Conservation (phyloP, 2,888 invertebrate species). For the Creontiades dilutus region DNA sequence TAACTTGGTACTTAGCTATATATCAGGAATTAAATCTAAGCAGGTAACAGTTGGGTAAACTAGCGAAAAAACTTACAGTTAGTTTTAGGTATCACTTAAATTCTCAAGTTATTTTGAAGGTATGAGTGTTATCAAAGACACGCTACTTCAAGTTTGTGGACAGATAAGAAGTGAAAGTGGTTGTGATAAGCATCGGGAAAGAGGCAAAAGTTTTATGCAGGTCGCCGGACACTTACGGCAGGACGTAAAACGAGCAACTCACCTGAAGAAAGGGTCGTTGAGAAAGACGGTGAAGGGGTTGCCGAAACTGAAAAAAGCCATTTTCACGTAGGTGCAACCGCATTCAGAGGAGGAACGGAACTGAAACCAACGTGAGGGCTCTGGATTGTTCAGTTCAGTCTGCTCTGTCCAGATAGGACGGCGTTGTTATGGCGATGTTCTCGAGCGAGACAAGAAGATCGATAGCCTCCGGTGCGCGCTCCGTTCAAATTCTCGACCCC, state of each 20-base stretch:
- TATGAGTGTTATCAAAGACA: no score
- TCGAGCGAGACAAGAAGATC: not conserved
- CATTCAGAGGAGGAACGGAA: not conserved
- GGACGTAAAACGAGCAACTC: conserved; percentile 74
- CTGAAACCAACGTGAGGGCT: not conserved
- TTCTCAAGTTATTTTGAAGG: no score
- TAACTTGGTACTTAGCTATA: no score
- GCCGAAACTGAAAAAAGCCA: conserved; percentile 77
- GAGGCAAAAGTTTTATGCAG: not conserved
- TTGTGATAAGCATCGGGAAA: not conserved
- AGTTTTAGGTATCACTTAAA: no score
- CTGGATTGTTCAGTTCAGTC: not conserved
- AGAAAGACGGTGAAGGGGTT: conserved; percentile 77
- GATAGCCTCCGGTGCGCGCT: conserved; percentile 48
- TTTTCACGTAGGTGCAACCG: conserved; percentile 70
- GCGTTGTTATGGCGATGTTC: conserved; percentile 49
- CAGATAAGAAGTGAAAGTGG: not conserved
- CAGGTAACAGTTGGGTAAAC: no score
- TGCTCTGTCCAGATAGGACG: conserved; percentile 2
- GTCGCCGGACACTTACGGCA: no score
- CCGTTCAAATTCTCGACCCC: conserved; percentile 28
- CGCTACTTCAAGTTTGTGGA: no score
- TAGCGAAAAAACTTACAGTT: no score
- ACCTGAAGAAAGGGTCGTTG: conserved; percentile 78
- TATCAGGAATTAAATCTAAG: no score